Percentiles rank a stretch among this genome's conserved stretches.
These are phyloP conservation scores for Lasioglossum zephyrum DNA, from an alignment of 2,888 invertebrate genomes.

Conservation along the genomic window DNA sequence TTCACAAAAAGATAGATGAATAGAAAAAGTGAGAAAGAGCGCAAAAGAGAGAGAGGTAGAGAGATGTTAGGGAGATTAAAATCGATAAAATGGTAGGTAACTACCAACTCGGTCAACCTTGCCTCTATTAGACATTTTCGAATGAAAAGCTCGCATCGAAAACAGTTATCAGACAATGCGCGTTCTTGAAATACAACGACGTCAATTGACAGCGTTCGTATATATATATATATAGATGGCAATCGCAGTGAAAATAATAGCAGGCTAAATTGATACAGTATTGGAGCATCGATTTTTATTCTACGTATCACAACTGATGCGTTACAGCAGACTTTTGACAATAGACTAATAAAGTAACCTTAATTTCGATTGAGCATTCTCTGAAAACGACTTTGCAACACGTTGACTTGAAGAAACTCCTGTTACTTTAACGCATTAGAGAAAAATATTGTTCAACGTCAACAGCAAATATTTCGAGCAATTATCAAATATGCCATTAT, in stretches of 20 bases:
- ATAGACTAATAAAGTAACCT: not conserved
- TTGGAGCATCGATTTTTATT: not conserved
- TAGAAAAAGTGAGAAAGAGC: not conserved
- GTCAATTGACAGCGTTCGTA: conserved; percentile 11
- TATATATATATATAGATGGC: not conserved
- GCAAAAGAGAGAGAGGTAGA: not conserved
- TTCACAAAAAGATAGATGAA: not conserved
- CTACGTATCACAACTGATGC: too few species aligned
- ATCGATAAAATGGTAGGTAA: conserved; percentile 52
- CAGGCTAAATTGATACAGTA: conserved; percentile 21
- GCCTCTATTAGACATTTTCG: conserved; percentile 25
- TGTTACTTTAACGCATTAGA: too few species aligned
- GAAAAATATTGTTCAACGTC: too few species aligned
- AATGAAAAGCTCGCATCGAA: not conserved
- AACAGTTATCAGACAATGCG: not conserved
- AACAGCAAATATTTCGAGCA: too few species aligned
- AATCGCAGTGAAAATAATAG: conserved; percentile 24
- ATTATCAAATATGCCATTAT: too few species aligned
- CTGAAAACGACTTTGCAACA: not conserved
- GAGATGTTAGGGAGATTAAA: conserved; percentile 39
- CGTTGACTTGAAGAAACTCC: too few species aligned
- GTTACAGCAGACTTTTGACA: not conserved
- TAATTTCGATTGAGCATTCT: not conserved
- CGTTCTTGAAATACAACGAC: conserved; percentile 25
- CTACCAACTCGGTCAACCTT: conserved; percentile 1